Evolutionary conservation across 2,113 vertebrate genomes (phyloP).

Genomic region (Gymnogyps californianus): DNA sequence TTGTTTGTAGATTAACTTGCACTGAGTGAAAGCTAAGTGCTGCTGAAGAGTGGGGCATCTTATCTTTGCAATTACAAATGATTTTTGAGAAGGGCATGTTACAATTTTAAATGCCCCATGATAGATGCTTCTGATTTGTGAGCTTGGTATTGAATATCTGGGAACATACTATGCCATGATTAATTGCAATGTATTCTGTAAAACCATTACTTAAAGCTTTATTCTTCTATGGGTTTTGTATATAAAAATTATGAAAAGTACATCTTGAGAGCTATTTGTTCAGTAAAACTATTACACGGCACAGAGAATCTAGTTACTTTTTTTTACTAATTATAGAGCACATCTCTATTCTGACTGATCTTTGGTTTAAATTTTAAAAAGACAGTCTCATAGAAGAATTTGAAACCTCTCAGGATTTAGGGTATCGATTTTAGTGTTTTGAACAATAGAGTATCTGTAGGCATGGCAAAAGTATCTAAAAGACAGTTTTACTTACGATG

Average conservation of each 20-base stretch:
- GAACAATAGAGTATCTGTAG: not conserved
- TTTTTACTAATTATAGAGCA: not conserved
- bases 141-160: slow-evolving; percentile 4
- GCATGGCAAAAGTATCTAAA: not conserved
- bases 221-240: slow-evolving; percentile 64
- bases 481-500: not conserved
- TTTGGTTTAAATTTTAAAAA: not conserved
- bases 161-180: slow-evolving; percentile 7
- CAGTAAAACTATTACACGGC: slow-evolving; percentile 25
- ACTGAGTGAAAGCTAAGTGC: not conserved
- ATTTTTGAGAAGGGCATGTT: not conserved
- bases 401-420: not conserved
- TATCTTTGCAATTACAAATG: not conserved
- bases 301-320: not conserved
- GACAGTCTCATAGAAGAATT: not conserved
- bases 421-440: not conserved
- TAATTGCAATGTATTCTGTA: slow-evolving; percentile 39
- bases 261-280: slow-evolving; percentile 39
- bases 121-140: not conserved
- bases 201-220: slow-evolving; percentile 57
- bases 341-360: not conserved
- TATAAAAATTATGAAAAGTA: slow-evolving; percentile 36
- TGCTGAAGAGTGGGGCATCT: not conserved
- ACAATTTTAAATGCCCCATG: not conserved
- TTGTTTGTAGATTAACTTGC: not conserved